phyloP scores from a whole-genome alignment of 2,113 vertebrate species.

The Corythoichthys haematopterus region DNA sequence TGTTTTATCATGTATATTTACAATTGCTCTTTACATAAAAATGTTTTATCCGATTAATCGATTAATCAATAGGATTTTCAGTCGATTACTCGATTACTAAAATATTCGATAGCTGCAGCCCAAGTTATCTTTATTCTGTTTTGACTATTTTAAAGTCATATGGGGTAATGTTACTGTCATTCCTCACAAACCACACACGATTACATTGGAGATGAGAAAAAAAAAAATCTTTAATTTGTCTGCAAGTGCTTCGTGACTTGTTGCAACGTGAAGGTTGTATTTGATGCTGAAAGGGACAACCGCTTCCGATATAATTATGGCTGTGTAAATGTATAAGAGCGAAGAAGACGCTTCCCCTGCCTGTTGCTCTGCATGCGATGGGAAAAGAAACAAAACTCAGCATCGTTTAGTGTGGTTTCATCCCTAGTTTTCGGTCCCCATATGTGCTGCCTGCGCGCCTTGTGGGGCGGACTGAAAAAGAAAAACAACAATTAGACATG shows the following conservation, averaged over 20 bases:
- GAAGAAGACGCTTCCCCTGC: constrained; percentile 21
- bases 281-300: constrained; percentile 38
- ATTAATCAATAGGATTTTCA: no score
- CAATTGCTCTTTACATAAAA: no score
- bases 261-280: background rate
- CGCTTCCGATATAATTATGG: constrained; percentile 47
- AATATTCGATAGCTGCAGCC: no score
- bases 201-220: background rate
- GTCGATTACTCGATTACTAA: no score
- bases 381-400: constrained; percentile 9
- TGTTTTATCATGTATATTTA: no score
- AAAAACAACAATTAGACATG: constrained; percentile 90
- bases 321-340: constrained; percentile 23
- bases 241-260: constrained; percentile 3
- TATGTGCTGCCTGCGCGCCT: constrained; percentile 64
- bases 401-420: constrained; percentile 47
- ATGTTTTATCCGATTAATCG: no score
- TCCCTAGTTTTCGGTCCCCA: constrained; percentile 49
- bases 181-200: background rate
- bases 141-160: background rate
- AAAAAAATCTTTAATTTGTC: background rate
- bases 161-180: background rate
- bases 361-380: constrained; percentile 39
- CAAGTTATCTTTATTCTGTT: background rate
- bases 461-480: constrained; percentile 82